These are phyloP conservation scores for Oscheius onirici DNA, from an alignment of 2,888 invertebrate genomes.

Conservation along the genomic window DNA sequence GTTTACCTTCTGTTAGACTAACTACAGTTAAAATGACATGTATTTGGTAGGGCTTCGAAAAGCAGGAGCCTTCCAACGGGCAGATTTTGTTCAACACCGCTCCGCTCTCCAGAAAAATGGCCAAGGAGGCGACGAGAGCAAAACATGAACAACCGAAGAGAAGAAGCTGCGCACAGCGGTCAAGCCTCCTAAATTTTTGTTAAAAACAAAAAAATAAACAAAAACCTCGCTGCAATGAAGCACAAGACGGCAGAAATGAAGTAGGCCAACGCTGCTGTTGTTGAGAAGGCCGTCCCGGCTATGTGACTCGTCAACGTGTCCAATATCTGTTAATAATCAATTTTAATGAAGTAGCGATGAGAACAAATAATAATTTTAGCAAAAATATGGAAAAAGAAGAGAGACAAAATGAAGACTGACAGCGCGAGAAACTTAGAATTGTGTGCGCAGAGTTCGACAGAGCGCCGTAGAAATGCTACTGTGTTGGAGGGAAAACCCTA, in stretches of 20 bases:
- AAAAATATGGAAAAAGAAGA: too few relatives aligned
- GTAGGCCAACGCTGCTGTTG: conserved; percentile 41
- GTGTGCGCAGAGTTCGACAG: too few relatives aligned
- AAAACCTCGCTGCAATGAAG: conserved; percentile 47
- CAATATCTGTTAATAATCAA: conserved; percentile 24
- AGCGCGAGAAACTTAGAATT: too few relatives aligned
- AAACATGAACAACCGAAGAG: conserved; percentile 38
- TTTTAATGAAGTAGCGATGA: neutral
- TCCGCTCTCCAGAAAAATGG: conserved; percentile 42
- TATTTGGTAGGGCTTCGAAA: conserved; percentile 9
- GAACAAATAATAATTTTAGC: too few relatives aligned
- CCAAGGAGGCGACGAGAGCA: conserved; percentile 36
- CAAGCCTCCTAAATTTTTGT: conserved; percentile 37
- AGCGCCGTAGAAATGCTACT: neutral
- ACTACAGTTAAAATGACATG: conserved; percentile 10
- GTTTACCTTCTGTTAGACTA: conserved; percentile 24
- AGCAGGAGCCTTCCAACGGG: neutral
- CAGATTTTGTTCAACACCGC: conserved; percentile 35
- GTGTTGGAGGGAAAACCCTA: neutral
- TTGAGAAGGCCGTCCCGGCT: conserved; percentile 44
- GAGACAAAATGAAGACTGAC: too few relatives aligned
- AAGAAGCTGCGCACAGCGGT: conserved; percentile 43
- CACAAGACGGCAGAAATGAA: conserved; percentile 47
- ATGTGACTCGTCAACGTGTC: conserved; percentile 52
- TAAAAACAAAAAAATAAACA: neutral